Base-by-base conservation (phyloP, 2,888 invertebrate genomes). In the Resseliella maxima region DNA sequence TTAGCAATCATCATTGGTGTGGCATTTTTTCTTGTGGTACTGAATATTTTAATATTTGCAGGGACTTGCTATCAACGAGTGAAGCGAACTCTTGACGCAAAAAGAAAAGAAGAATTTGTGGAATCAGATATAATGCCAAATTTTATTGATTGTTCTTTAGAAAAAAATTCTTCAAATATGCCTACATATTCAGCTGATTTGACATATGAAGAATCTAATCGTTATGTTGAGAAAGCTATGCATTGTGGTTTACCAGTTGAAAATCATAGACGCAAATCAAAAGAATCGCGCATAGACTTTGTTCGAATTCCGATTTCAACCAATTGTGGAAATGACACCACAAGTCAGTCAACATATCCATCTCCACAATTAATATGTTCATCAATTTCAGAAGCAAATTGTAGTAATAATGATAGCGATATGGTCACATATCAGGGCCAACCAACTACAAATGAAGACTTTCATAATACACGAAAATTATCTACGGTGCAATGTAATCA, bases 51-150 rank as follows among this genome's bases (percentile, higher is more conserved):
- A 36, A 97, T 97, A 88, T 97, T 97, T 89, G 96, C 96, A 83
- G 97, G 97, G 0, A 96, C 96, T 87, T 97, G 96, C 89, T 96
- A 96, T 89, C 96, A 96, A 90, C 93, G 96, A 0, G 96, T 96
- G 88, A 89, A 92, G 88, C 90, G 92, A 86, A 93, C 93, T 88
- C 92, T 92, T 85, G 94, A 94, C 87, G 94, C 94, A 86, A 95
- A 95, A 89, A 94, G 94, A 87, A 96, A 96, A 89, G 95, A 96
- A 88, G 95, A 96, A 89, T 90, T 95, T 27, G 93, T 94, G 85
- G 95, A 95, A 90, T 94, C 94, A 27, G 95, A 94, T 89, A 46
- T 85, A 35, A 46, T 50, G 38, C 83, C 83, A 12, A 83, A 83
- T 83, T 83, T 83, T 24, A 83, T 83, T 38, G 83, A 83, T 38